A percentile compares a stretch with the other conserved stretches of the same genome.
Evolutionary conservation across 2,797 vertebrate genomes (phyloP).

Genomic region (Otolemur crassicaudatus): DNA sequence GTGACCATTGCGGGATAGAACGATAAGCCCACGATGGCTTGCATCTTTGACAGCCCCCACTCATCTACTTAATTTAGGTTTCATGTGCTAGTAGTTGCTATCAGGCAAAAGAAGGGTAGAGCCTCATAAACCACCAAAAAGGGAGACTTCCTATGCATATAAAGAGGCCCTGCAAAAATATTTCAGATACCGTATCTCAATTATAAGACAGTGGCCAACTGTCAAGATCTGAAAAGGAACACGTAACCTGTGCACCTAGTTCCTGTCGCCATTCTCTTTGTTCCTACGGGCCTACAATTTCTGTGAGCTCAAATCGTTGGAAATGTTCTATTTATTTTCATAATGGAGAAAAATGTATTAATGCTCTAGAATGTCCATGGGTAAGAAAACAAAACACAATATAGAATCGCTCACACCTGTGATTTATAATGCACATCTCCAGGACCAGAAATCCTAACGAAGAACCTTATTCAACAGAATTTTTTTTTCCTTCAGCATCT

Average conservation of each 20-base stretch:
- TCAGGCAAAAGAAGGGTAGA: background rate
- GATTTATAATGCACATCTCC: slow-evolving; percentile 67
- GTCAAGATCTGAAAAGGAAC: slow-evolving; percentile 31
- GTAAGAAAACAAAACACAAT: slow-evolving; percentile 54
- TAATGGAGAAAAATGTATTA: slow-evolving; percentile 73
- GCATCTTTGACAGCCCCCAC: background rate
- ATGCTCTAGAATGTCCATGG: slow-evolving; percentile 48
- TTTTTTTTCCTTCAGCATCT: slow-evolving; percentile 59
- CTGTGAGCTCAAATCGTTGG: slow-evolving; percentile 15
- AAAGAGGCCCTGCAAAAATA: slow-evolving; percentile 31
- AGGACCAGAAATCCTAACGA: slow-evolving; percentile 54
- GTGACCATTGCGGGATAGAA: background rate
- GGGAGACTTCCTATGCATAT: background rate
- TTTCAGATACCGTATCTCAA: background rate
- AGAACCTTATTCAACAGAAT: slow-evolving; percentile 67
- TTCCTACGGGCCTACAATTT: slow-evolving; percentile 40
- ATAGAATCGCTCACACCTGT: slow-evolving; percentile 7
- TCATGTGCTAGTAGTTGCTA: slow-evolving; percentile 7
- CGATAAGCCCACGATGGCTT: background rate
- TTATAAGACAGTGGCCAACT: background rate
- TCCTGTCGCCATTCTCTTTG: slow-evolving; percentile 46
- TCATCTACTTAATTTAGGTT: slow-evolving; percentile 2
- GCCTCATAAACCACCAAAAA: background rate
- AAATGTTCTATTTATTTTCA: slow-evolving; percentile 67
- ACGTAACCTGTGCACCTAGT: background rate